These are phyloP conservation scores for Pseudochromis fuscus DNA, from an alignment of 2,797 vertebrate genomes.

Conservation along the genomic window DNA sequence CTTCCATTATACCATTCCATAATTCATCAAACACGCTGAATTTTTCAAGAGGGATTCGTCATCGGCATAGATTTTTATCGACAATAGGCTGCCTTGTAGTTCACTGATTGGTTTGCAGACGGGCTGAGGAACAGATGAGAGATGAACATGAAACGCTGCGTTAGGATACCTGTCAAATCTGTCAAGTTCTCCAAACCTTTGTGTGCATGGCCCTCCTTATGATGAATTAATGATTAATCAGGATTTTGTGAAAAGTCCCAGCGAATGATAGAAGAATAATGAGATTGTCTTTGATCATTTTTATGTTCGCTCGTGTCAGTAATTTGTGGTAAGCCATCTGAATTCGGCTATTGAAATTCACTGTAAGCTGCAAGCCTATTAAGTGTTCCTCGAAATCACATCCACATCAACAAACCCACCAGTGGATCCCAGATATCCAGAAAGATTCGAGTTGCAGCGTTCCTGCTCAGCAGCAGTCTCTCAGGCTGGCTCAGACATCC, in stretches of 20 bases:
- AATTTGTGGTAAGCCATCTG: slow-evolving; percentile 62
- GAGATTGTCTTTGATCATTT: slow-evolving; percentile 74
- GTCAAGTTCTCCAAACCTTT: slow-evolving; percentile 62
- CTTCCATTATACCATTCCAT: slow-evolving; percentile 69
- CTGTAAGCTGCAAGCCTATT: slow-evolving; percentile 26
- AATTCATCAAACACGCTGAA: slow-evolving; percentile 72
- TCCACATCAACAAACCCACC: slow-evolving; percentile 37
- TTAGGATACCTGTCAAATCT: slow-evolving; percentile 76
- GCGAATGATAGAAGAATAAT: slow-evolving; percentile 74
- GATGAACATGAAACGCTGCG: slow-evolving; percentile 72
- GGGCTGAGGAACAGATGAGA: slow-evolving; percentile 55
- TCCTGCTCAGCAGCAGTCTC: slow-evolving; percentile 43
- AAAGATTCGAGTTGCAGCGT: slow-evolving; percentile 53
- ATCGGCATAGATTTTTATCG: slow-evolving; percentile 63
- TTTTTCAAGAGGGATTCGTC: slow-evolving; percentile 69
- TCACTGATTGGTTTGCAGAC: slow-evolving; percentile 63
- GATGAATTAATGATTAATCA: slow-evolving; percentile 77
- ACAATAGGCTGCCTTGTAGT: slow-evolving; percentile 69
- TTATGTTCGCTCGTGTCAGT: slow-evolving; percentile 58
- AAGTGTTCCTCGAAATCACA: slow-evolving; percentile 45
- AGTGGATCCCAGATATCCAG: slow-evolving; percentile 37
- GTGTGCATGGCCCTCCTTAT: slow-evolving; percentile 43
- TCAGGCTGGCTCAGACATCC: slow-evolving; percentile 62
- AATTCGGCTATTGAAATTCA: slow-evolving; percentile 54
- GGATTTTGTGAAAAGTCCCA: slow-evolving; percentile 54